Percentiles rank a stretch among this genome's conserved stretches.
phyloP scores from a whole-genome alignment of 2,113 vertebrate species.

The Platanista minor region DNA sequence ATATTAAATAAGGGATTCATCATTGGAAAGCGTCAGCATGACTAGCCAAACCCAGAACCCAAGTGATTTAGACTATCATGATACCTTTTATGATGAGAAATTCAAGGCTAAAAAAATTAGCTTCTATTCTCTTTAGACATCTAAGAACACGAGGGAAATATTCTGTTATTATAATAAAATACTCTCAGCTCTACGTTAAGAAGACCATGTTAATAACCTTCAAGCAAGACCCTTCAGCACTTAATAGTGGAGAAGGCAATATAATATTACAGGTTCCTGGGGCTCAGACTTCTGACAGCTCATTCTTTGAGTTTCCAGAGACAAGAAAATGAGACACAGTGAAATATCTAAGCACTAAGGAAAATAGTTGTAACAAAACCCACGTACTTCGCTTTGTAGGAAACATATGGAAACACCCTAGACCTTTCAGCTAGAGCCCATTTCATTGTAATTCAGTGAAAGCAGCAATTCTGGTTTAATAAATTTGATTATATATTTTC shows the following conservation, averaged over 20 bases:
- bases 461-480: background rate
- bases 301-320: background rate
- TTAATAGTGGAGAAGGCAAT: background rate
- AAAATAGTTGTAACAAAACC: background rate
- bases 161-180: background rate
- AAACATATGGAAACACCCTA: background rate
- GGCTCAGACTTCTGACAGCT: background rate
- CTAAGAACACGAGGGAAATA: conserved; percentile 10
- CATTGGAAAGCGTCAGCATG: conserved; percentile 47
- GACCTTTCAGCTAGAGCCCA: background rate
- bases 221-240: background rate
- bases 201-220: background rate
- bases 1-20: conserved; percentile 72
- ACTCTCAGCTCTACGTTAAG: background rate
- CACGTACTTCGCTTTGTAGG: background rate
- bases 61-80: background rate
- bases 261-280: background rate
- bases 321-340: background rate
- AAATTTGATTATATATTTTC: background rate
- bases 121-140: conserved; percentile 6
- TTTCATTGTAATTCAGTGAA: background rate
- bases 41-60: conserved; percentile 60
- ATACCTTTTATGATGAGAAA: conserved; percentile 45
- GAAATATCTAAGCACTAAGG: background rate
- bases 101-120: background rate